Conservation (phyloP, 1,140 invertebrate species). For the Pogonus chalceus region DNA sequence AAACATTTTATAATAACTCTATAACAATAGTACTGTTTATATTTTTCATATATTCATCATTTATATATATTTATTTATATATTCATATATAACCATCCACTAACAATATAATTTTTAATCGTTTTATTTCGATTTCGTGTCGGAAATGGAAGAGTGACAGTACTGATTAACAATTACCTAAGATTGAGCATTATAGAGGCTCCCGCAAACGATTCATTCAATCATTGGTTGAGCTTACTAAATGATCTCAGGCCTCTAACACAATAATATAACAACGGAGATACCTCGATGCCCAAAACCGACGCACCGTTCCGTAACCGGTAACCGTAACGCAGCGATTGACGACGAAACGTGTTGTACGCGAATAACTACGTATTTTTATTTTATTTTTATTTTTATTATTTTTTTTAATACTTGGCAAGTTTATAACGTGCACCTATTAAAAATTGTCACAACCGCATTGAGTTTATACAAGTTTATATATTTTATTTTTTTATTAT, state of each 20-base stretch:
- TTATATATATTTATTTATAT: background rate
- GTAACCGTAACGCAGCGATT: background rate
- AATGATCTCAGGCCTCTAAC: constrained; percentile 3
- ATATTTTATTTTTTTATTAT: no score
- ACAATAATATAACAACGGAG: constrained; percentile 5
- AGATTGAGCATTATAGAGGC: constrained; percentile 6
- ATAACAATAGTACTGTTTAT: constrained; percentile 1
- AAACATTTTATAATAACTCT: constrained; percentile 5
- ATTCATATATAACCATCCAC: background rate
- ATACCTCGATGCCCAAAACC: constrained; percentile 5
- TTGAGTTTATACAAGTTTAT: constrained; percentile 1
- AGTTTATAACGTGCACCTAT: constrained; percentile 3
- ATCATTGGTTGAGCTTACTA: constrained; percentile 19
- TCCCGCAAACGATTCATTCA: constrained; percentile 13
- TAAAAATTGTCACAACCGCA: constrained; percentile 7
- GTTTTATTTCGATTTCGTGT: background rate
- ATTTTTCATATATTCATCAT: no score
- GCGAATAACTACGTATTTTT: background rate
- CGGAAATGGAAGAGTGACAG: background rate
- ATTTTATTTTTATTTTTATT: no score
- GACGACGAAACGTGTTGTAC: background rate
- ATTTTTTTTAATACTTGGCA: background rate
- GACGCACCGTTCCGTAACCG: background rate
- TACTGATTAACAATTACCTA: constrained; percentile 3
- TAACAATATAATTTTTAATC: background rate